Evolutionary conservation across 2,797 vertebrate genomes (phyloP).

Genomic region (Prionace glauca): DNA sequence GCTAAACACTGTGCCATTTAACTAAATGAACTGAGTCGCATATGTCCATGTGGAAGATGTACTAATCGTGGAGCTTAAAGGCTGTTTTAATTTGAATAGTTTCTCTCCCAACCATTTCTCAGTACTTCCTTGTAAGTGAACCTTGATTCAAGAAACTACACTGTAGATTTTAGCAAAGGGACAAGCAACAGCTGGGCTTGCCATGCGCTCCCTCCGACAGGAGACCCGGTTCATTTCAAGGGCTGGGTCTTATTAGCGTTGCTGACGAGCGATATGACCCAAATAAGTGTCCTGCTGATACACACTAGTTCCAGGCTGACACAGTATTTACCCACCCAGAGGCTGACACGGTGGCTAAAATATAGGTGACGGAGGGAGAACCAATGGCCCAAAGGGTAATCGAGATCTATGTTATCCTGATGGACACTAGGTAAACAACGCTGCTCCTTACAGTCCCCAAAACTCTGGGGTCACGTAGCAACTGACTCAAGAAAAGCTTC

Average conservation of each 20-base stretch:
- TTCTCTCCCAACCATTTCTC: neutral
- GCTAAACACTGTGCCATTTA: neutral
- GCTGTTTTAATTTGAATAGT: neutral
- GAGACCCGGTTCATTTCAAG: neutral
- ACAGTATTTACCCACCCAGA: neutral
- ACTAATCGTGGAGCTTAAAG: neutral
- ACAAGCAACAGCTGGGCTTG: neutral
- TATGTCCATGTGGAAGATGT: neutral
- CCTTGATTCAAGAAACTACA: neutral
- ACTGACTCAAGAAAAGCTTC: too few species aligned
- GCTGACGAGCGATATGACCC: neutral
- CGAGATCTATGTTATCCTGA: neutral
- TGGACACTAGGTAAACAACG: neutral
- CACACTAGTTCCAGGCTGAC: neutral
- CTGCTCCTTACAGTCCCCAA: neutral
- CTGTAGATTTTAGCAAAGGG: neutral
- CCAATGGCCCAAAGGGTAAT: neutral
- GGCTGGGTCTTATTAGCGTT: neutral
- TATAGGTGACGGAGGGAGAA: neutral
- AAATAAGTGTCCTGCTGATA: neutral
- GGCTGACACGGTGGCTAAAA: neutral
- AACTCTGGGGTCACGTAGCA: too few species aligned
- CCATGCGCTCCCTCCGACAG: neutral
- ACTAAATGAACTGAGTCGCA: neutral
- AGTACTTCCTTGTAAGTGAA: neutral